Conservation (phyloP, 2,113 vertebrate species). For the Percopsis transmontana region DNA sequence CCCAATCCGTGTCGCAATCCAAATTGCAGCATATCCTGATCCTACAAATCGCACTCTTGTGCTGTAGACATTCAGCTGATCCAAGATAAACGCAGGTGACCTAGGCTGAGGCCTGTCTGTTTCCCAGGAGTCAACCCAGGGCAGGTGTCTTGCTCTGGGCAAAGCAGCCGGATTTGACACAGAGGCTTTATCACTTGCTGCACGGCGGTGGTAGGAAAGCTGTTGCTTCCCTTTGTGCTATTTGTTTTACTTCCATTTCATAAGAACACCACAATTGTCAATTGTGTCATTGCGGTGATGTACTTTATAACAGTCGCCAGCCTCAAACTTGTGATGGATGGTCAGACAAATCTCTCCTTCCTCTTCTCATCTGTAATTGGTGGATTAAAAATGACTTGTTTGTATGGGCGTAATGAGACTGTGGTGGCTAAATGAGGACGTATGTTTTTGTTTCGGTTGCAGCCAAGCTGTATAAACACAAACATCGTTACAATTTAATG, state of each 20-base stretch:
- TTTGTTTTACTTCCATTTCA: constrained; percentile 56
- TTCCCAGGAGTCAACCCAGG: constrained; percentile 15
- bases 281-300: constrained; percentile 28
- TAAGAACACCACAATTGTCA: constrained; percentile 41
- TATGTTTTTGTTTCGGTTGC: constrained; percentile 62
- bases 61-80: constrained; percentile 23
- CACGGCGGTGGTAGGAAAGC: constrained; percentile 7
- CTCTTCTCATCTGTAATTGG: constrained; percentile 43
- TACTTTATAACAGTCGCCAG: constrained; percentile 22
- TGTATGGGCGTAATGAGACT: constrained; percentile 54
- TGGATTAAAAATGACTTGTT: constrained; percentile 60
- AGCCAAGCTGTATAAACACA: constrained; percentile 62
- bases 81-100: constrained; percentile 53
- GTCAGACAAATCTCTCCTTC: constrained; percentile 39
- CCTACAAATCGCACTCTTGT: constrained; percentile 33
- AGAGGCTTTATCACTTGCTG: constrained; percentile 22
- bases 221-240: constrained; percentile 1
- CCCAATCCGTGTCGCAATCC: constrained; percentile 32
- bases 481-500: constrained; percentile 70
- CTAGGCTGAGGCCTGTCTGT: constrained; percentile 25
- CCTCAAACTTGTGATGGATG: constrained; percentile 62
- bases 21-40: constrained; percentile 21
- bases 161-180: constrained; percentile 29
- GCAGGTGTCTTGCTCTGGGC: constrained; percentile 42
- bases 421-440: constrained; percentile 57